Base-by-base conservation (phyloP, 2,888 invertebrate species). In the Esperia sulphurella region DNA sequence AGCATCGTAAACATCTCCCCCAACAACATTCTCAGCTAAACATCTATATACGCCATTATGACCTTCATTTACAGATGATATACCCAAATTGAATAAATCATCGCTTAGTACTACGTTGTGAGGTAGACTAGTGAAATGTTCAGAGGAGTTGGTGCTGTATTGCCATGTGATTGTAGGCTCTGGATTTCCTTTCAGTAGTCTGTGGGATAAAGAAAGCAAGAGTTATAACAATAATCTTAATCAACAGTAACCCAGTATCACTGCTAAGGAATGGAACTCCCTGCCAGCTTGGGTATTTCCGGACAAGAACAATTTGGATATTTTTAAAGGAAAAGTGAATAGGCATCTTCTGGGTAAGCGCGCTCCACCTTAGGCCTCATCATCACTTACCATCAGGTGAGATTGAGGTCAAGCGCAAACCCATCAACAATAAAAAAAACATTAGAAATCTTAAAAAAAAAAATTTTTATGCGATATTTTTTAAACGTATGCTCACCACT, bases 11-110 rank as follows among this genome's bases (percentile, higher is more conserved):
- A 42, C 41, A 55, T 90, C 88, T 43, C 52, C 61, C 6, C 84
- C 88, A 0, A 85, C 43, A 0, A 72, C 59, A 58, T 89, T 90
- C 1, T 67, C 60, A 0, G 81, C 88, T 0, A 63, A 45, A 60
- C 90, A 90, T 8, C 78, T 68, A 48, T 89, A 90, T 0, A 57
- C 33, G 0, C 88, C 89, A 0, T 54, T 58, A n/a, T 83, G 64
- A 0, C 60, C 47, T 4, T 79, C 57, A 2, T 59, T 64, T 0
- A 85, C 79, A 45, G 76, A 57, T 0, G 57, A 14, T 46, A 87
- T 55, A 6, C 49, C 49, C 3, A 77, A 44, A 35, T 65, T 50
- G 3, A 58, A 57, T 1, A 57, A 41, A 41, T 65, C 52, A 0
- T 61, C 56, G 14, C 60, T 61, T 1, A 62, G 10, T 2, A 43